Conservation (phyloP, 2,888 invertebrate genomes). For the Heliconius ethilla region DNA sequence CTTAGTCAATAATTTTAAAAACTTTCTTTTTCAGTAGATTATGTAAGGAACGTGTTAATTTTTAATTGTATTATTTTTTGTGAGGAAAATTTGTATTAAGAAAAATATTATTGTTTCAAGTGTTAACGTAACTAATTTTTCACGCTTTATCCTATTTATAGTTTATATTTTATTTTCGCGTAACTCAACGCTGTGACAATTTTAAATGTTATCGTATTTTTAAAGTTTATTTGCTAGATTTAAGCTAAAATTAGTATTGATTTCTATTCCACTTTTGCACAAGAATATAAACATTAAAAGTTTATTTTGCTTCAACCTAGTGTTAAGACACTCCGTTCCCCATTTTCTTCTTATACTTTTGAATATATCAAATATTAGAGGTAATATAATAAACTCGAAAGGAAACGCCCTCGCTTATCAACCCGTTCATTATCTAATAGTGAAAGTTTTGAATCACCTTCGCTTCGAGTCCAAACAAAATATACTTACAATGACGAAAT, state of each 20-base stretch:
- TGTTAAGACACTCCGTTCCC: too few relatives aligned
- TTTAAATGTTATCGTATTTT: background rate
- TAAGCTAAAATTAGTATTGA: too few relatives aligned
- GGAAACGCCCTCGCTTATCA: constrained; percentile 43
- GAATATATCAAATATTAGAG: background rate
- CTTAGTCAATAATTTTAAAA: background rate
- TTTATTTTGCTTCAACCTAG: too few relatives aligned
- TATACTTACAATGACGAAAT: constrained; percentile 34
- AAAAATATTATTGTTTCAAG: background rate
- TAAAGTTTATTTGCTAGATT: too few relatives aligned
- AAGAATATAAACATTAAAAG: too few relatives aligned
- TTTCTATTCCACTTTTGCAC: too few relatives aligned
- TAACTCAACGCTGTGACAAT: too few relatives aligned
- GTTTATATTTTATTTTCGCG: too few relatives aligned
- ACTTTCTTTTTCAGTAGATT: background rate
- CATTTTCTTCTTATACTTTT: background rate
- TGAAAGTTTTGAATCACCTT: constrained; percentile 49
- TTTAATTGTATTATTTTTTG: background rate
- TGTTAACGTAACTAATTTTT: background rate
- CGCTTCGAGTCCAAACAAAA: constrained; percentile 33
- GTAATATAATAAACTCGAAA: background rate
- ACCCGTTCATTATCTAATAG: constrained; percentile 50
- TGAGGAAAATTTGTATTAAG: background rate
- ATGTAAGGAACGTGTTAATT: background rate
- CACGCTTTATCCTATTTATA: background rate